These are phyloP conservation scores for Cyprinodon brontotheroides DNA, from an alignment of 2,113 vertebrate genomes.

Conservation along the genomic window DNA sequence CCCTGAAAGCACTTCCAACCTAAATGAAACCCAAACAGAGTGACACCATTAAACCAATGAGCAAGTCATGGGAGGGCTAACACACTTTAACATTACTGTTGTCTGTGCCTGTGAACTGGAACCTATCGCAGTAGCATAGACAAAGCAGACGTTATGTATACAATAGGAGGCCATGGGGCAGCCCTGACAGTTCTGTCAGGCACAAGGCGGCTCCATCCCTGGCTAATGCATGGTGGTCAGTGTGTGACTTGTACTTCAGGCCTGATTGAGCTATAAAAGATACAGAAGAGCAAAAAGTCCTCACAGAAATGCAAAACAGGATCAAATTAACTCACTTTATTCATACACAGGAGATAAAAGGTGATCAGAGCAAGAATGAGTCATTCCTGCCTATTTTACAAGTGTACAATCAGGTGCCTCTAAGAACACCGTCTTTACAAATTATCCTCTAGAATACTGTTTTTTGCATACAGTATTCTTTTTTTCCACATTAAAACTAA, in stretches of 20 bases:
- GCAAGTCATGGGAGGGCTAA: conserved; percentile 73
- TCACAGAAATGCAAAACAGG: conserved; percentile 45
- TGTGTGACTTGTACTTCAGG: conserved; percentile 48
- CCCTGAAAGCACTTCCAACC: conserved; percentile 32
- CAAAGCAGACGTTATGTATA: conserved; percentile 76
- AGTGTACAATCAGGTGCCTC: background rate
- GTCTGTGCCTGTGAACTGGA: conserved; percentile 73
- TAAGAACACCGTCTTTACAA: background rate
- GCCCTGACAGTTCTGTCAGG: conserved; percentile 49
- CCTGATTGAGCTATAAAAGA: conserved; percentile 51
- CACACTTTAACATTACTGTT: conserved; percentile 66
- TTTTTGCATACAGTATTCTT: too few relatives aligned
- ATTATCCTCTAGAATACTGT: background rate
- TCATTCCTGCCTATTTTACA: background rate
- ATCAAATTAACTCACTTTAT: conserved; percentile 42
- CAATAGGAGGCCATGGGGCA: conserved; percentile 67
- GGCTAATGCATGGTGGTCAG: conserved; percentile 55
- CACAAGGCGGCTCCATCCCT: conserved; percentile 41
- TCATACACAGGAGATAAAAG: conserved; percentile 22
- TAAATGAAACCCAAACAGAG: conserved; percentile 52
- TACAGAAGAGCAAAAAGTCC: conserved; percentile 55
- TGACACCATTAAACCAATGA: conserved; percentile 55
- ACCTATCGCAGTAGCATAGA: conserved; percentile 72
- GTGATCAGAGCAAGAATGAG: conserved; percentile 6
- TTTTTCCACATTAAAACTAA: too few relatives aligned